Conservation (phyloP, 2,113 vertebrate species). For the Apaloderma vittatum region DNA sequence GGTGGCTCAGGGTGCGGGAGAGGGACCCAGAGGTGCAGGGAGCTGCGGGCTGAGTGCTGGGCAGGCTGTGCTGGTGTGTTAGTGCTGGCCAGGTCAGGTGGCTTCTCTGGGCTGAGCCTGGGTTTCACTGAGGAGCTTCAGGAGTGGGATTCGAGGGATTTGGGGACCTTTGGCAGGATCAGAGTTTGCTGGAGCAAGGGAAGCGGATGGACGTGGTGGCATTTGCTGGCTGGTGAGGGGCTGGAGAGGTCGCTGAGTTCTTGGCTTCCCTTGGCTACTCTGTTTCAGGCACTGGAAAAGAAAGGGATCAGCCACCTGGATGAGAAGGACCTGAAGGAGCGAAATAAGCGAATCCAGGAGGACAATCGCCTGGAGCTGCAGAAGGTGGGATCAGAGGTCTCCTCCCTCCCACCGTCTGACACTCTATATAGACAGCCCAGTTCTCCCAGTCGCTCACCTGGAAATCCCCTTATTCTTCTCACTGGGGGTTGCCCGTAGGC, state of each 20-base stretch:
- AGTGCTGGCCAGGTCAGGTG: accelerated
- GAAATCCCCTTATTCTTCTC: not conserved
- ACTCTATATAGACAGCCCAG: not conserved
- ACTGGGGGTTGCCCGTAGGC: no score
- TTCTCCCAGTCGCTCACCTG: not conserved
- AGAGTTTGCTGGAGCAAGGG: not conserved
- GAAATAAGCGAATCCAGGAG: slow-evolving; percentile 95
- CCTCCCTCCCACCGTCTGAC: not conserved
- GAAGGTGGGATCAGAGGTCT: slow-evolving; percentile 82
- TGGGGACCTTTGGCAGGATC: not conserved
- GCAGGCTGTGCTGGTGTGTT: not conserved
- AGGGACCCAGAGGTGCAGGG: not conserved
- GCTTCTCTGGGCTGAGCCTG: not conserved
- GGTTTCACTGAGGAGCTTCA: not conserved
- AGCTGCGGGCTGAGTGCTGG: not conserved
- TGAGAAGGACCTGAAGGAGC: slow-evolving; percentile 95
- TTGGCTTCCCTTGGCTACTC: not conserved
- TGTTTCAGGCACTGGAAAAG: slow-evolving; percentile 88
- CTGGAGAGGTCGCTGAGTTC: not conserved
- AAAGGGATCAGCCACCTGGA: slow-evolving; percentile 95
- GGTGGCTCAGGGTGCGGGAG: not conserved
- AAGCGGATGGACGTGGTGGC: accelerated
- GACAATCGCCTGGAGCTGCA: slow-evolving; percentile 96
- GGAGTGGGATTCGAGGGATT: not conserved
- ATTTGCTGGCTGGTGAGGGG: not conserved